Percentiles rank a stretch among this genome's conserved stretches.
phyloP scores from a whole-genome alignment of 1,140 invertebrate species.

The Oncopeltus fasciatus region DNA sequence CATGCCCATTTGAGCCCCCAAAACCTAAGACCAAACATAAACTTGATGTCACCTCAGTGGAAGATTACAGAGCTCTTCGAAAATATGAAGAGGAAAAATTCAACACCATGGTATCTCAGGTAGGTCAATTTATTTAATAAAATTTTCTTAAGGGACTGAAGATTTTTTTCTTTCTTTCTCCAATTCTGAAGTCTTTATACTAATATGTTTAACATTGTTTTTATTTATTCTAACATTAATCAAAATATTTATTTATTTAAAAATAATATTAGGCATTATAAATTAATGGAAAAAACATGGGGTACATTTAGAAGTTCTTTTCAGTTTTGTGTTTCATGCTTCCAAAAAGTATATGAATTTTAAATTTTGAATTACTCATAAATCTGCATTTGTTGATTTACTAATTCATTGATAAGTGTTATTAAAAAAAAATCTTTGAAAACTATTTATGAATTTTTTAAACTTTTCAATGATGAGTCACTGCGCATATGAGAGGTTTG shows the following conservation, averaged over 20 bases:
- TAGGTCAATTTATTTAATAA: conserved; percentile 31
- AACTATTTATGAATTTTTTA: not conserved
- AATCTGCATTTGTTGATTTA: too few species aligned
- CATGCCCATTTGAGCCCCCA: conserved; percentile 98
- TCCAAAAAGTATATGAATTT: too few species aligned
- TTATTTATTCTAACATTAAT: not conserved
- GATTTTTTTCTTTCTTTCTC: not conserved
- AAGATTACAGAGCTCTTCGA: conserved; percentile 84
- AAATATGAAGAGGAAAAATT: conserved; percentile 96
- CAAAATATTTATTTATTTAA: too few species aligned
- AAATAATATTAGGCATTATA: not conserved
- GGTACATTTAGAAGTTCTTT: too few species aligned
- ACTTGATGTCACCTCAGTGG: conserved; percentile 90
- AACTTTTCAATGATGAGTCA: not conserved
- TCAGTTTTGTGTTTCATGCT: too few species aligned
- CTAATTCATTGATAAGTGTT: too few species aligned
- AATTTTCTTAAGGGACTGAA: not conserved
- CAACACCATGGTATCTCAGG: conserved; percentile 82
- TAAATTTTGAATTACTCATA: too few species aligned
- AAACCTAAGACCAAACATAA: conserved; percentile 99
- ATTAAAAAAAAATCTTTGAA: not conserved
- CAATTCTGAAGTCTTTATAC: not conserved
- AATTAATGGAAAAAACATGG: too few species aligned
- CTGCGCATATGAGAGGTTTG: conserved; percentile 2
- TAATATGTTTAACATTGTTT: not conserved